Evolutionary conservation across 2,113 vertebrate genomes (phyloP).

Genomic region (Hemiprocne comata): DNA sequence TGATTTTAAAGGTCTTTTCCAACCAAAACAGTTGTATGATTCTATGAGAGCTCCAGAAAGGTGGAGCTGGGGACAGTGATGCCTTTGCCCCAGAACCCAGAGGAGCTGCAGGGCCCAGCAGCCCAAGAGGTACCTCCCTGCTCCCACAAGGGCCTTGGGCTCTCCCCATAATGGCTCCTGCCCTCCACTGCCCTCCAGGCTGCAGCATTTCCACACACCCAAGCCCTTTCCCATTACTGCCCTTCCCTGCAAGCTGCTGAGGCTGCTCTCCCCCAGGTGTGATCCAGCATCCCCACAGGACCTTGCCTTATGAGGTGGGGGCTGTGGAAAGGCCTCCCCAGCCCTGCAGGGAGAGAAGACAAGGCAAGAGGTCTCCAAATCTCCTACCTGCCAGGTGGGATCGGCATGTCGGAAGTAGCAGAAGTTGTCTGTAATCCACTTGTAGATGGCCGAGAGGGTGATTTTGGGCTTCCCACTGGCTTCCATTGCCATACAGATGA

Average conservation of each 20-base stretch:
- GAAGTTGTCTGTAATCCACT: constrained; percentile 97
- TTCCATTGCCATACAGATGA: constrained; percentile 98
- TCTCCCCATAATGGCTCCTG: not conserved
- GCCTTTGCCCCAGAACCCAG: not conserved
- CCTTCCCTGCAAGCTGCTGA: fast-evolving
- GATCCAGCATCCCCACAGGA: not conserved
- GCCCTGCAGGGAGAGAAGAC: not conserved
- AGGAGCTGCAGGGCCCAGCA: not conserved
- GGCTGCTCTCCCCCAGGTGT: not conserved
- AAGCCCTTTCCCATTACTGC: not conserved
- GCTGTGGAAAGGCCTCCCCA: not conserved
- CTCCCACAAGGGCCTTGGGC: not conserved
- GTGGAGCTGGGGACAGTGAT: not conserved
- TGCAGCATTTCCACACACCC: not conserved
- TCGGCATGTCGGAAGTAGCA: constrained; percentile 94
- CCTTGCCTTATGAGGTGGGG: not conserved
- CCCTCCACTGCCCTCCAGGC: not conserved
- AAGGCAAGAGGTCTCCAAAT: not conserved
- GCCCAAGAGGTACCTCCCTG: fast-evolving
- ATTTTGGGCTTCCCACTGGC: constrained; percentile 91
- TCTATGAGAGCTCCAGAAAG: not conserved
- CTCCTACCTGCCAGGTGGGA: constrained; percentile 93
- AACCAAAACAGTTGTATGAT: no score
- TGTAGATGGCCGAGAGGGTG: constrained; percentile 93
- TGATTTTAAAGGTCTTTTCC: no score